Evolutionary conservation across 2,888 invertebrate genomes (phyloP).

Genomic region (Bimastos eiseni): DNA sequence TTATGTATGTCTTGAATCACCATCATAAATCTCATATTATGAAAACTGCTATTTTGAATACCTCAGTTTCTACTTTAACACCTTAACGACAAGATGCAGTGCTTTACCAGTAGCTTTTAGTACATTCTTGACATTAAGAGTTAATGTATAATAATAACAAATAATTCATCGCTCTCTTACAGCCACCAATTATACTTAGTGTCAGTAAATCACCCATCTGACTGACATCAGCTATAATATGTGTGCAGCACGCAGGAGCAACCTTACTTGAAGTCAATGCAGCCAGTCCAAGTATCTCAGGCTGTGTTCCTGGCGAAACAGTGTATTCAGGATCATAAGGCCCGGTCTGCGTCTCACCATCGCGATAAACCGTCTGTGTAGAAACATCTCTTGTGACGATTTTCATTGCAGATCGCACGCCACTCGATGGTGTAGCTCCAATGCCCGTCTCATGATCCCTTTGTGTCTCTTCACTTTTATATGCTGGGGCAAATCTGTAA

Average conservation of each 20-base stretch:
- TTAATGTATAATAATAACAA: neutral
- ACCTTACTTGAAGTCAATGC: slow-evolving; percentile 69
- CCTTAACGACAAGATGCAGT: too few relatives aligned
- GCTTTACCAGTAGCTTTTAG: too few relatives aligned
- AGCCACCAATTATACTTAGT: neutral
- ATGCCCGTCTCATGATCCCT: neutral
- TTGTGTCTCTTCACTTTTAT: neutral
- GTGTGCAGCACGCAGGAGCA: neutral
- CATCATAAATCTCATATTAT: neutral
- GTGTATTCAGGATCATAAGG: slow-evolving; percentile 75
- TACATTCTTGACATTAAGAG: neutral
- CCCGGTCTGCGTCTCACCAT: slow-evolving; percentile 77
- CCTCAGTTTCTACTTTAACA: neutral
- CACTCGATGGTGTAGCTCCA: neutral
- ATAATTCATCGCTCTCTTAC: neutral
- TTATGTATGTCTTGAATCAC: too few relatives aligned
- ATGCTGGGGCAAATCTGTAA: neutral
- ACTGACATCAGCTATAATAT: neutral
- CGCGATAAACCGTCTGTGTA: slow-evolving; percentile 75
- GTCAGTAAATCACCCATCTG: neutral
- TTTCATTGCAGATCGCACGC: neutral
- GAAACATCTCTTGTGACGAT: slow-evolving; percentile 53
- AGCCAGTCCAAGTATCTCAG: slow-evolving; percentile 73
- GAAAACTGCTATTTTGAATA: neutral
- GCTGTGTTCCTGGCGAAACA: slow-evolving; percentile 64